A percentile compares a stretch with the other conserved stretches of the same genome.
Evolutionary conservation across 2,888 invertebrate species (phyloP).

Genomic region (Tachina lurida): DNA sequence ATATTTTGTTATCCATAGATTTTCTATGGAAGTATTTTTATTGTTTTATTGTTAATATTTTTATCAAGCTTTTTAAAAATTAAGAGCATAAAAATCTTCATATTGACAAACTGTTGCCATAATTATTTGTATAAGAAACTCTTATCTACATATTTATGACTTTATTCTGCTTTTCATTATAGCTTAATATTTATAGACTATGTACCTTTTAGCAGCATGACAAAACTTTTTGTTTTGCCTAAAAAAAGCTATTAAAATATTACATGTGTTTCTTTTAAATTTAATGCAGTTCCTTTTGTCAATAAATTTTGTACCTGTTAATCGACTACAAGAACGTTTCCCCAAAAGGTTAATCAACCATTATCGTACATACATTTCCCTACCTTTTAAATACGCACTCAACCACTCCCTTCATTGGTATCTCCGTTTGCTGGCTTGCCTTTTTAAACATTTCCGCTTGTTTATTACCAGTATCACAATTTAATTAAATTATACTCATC

Average conservation of each 20-base stretch:
- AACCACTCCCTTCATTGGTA: neutral
- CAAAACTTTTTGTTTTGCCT: neutral
- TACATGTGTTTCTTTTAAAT: conserved; percentile 26
- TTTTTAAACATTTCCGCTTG: conserved; percentile 55
- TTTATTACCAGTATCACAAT: conserved; percentile 64
- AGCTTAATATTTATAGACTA: neutral
- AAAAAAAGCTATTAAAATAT: neutral
- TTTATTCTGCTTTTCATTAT: too few relatives aligned
- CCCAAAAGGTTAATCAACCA: conserved; percentile 68
- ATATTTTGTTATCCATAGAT: too few relatives aligned
- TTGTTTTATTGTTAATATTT: too few relatives aligned
- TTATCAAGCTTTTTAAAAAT: too few relatives aligned
- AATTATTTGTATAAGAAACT: too few relatives aligned
- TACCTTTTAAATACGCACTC: neutral
- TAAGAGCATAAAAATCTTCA: too few relatives aligned
- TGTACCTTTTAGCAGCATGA: neutral
- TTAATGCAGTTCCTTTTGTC: neutral
- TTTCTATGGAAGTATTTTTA: too few relatives aligned
- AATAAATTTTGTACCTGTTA: conserved; percentile 57
- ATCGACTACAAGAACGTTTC: conserved; percentile 49
- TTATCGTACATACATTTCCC: conserved; percentile 28
- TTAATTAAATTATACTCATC: conserved; percentile 67
- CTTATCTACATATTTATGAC: too few relatives aligned
- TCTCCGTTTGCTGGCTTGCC: conserved; percentile 17
- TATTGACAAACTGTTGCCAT: too few relatives aligned